Conservation (phyloP, 2,888 invertebrate genomes). For the Heliconius cydno region DNA sequence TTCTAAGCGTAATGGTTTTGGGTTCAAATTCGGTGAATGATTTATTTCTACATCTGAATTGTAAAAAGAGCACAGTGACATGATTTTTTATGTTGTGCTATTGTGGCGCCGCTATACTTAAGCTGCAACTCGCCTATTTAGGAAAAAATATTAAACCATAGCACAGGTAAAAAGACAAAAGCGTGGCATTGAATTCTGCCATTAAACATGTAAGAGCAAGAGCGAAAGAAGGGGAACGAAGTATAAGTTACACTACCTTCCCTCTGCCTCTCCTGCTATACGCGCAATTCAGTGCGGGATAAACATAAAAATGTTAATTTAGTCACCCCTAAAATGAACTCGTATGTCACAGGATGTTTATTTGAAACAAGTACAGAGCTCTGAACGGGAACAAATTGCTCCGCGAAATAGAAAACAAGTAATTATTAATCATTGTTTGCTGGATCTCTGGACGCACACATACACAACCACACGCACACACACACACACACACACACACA, state of each 20-base stretch:
- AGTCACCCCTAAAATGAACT: not conserved
- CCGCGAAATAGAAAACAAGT: conserved; percentile 18
- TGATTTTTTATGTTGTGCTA: no score
- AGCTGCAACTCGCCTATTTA: not conserved
- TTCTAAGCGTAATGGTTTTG: not conserved
- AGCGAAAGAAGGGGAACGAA: not conserved
- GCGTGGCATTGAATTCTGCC: not conserved
- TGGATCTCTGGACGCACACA: not conserved
- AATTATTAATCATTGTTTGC: conserved; percentile 21
- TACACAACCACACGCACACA: no score
- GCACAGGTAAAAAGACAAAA: not conserved
- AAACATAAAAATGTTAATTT: not conserved
- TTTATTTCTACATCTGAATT: not conserved
- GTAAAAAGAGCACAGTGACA: not conserved
- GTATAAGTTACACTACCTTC: not conserved
- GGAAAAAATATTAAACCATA: not conserved
- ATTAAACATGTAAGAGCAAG: not conserved
- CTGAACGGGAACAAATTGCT: conserved; percentile 7
- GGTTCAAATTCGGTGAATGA: not conserved
- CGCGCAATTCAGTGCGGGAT: not conserved
- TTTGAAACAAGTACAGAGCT: conserved; percentile 7
- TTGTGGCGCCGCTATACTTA: not conserved
- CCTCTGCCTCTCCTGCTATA: not conserved
- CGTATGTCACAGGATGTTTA: not conserved
- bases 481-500: not conserved